These are phyloP conservation scores for Hucho hucho DNA, from an alignment of 2,113 vertebrate species.

Conservation along the genomic window DNA sequence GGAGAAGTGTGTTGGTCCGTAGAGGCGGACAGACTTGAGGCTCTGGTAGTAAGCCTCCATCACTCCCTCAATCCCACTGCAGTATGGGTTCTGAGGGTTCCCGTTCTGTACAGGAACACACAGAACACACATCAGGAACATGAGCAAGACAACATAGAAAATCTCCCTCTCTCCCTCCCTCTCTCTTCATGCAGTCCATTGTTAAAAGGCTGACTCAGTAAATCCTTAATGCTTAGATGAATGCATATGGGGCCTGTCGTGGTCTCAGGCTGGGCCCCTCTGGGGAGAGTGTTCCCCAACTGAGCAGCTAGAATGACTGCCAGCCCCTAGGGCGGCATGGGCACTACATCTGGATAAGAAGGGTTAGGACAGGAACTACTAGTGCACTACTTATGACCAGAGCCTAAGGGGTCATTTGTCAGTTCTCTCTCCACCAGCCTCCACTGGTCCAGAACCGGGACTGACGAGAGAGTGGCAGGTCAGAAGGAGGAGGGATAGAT, in stretches of 20 bases:
- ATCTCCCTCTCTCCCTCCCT: too few relatives aligned
- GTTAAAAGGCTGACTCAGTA: constrained; percentile 41
- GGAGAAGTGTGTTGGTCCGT: constrained; percentile 95
- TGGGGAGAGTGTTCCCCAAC: constrained; percentile 45
- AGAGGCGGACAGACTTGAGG: constrained; percentile 91
- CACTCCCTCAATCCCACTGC: constrained; percentile 91
- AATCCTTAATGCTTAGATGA: constrained; percentile 62
- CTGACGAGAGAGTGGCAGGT: background rate
- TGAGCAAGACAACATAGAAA: background rate
- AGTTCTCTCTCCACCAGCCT: too few relatives aligned
- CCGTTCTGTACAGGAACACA: constrained; percentile 81
- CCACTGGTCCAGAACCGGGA: background rate
- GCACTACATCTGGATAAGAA: constrained; percentile 52
- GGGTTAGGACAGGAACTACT: too few relatives aligned
- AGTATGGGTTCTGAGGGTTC: constrained; percentile 95
- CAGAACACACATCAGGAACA: background rate
- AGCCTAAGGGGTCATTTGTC: too few relatives aligned
- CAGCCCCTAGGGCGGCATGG: constrained; percentile 34
- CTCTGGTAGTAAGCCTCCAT: constrained; percentile 96
- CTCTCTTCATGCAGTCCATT: background rate
- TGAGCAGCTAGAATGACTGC: constrained; percentile 53
- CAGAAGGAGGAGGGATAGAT: background rate
- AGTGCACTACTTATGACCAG: too few relatives aligned
- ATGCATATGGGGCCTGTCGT: constrained; percentile 48
- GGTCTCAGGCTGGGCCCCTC: constrained; percentile 24